Conservation (phyloP, 2,113 vertebrate genomes). For the Macquaria australasica region DNA sequence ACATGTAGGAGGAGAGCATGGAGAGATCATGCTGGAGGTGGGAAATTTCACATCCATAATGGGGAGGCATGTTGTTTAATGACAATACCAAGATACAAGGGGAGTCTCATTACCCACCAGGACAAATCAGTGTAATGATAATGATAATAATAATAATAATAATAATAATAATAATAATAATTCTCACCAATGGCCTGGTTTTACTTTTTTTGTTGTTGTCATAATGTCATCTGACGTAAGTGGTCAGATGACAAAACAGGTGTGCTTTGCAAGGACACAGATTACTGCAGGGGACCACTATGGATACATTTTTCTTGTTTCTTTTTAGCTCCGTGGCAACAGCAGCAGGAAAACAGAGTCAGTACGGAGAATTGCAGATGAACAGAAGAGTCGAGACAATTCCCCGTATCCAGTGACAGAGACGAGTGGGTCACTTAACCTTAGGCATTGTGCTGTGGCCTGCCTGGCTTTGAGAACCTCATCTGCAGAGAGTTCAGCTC, state of each 20-base stretch:
- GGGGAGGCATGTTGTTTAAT: constrained; percentile 15
- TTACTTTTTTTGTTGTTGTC: background rate
- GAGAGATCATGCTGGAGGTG: constrained; percentile 41
- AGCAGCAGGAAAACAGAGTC: constrained; percentile 25
- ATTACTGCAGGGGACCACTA: constrained; percentile 44
- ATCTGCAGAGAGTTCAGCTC: constrained; percentile 60
- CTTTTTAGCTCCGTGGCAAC: constrained; percentile 15
- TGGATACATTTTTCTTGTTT: constrained; percentile 27
- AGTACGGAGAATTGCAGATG: background rate
- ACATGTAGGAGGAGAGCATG: constrained; percentile 51
- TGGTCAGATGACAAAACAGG: too few species aligned
- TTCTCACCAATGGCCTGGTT: background rate
- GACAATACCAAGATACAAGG: constrained; percentile 11
- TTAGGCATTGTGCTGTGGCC: constrained; percentile 36
- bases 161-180: background rate
- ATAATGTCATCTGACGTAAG: constrained; percentile 17
- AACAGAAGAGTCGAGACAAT: constrained; percentile 35
- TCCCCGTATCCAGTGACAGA: constrained; percentile 50
- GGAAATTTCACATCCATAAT: constrained; percentile 46
- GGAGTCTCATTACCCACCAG: constrained; percentile 32
- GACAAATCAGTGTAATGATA: constrained; percentile 11
- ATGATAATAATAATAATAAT: background rate
- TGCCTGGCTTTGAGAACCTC: constrained; percentile 55
- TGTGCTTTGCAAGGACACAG: constrained; percentile 41
- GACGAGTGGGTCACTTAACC: constrained; percentile 67